Evolutionary conservation across 2,888 invertebrate species (phyloP).

Genomic region (Hirtodrosophila duncani): DNA sequence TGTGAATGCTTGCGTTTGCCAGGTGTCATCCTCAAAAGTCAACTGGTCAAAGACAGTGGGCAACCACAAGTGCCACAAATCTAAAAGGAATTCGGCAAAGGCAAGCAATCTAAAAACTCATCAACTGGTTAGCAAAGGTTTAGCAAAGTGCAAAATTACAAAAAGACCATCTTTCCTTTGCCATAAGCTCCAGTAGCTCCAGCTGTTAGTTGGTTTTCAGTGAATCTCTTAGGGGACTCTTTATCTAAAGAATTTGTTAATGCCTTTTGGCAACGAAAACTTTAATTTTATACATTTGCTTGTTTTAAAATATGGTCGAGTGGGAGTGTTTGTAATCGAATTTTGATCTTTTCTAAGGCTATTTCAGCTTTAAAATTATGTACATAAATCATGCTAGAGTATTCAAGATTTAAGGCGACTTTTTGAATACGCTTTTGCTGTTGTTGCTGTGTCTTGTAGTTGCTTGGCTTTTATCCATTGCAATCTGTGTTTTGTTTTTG

Average conservation of each 20-base stretch:
- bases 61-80: slow-evolving; percentile 4
- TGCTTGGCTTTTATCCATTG: slow-evolving; percentile 33
- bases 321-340: no score
- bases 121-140: slow-evolving; percentile 21
- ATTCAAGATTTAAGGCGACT: slow-evolving; percentile 9
- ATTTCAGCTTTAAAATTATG: neutral
- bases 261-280: no score
- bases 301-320: no score
- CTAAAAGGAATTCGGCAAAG: neutral
- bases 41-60: slow-evolving; percentile 13
- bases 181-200: no score
- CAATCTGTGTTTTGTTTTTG: slow-evolving; percentile 22
- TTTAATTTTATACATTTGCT: no score
- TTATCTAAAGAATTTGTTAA: no score
- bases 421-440: neutral
- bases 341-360: neutral
- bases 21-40: slow-evolving; percentile 11
- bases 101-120: slow-evolving; percentile 8
- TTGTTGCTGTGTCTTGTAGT: slow-evolving; percentile 19
- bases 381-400: slow-evolving; percentile 7
- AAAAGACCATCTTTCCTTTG: slow-evolving; percentile 7
- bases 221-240: no score
- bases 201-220: no score
- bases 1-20: slow-evolving; percentile 26
- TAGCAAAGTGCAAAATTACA: slow-evolving; percentile 4